Conservation (phyloP, 2,797 vertebrate species). For the Glyptemys insculpta region DNA sequence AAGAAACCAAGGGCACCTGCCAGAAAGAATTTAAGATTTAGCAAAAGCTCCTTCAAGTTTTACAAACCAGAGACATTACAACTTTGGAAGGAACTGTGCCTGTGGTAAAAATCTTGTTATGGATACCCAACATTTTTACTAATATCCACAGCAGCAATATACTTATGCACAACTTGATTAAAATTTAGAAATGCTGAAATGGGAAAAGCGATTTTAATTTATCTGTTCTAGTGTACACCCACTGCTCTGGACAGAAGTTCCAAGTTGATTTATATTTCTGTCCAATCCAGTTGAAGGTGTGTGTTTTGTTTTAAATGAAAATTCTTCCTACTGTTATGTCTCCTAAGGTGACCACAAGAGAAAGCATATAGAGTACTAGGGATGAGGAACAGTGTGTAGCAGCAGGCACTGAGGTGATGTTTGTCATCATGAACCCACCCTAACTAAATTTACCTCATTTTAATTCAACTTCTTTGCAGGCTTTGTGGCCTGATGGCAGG, state of each 20-base stretch:
- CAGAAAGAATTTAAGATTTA: conserved; percentile 70
- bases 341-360: not conserved
- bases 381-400: not conserved
- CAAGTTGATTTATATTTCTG: not conserved
- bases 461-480: not conserved
- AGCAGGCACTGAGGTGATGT: not conserved
- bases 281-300: not conserved
- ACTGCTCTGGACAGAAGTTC: not conserved
- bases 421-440: not conserved
- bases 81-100: not conserved
- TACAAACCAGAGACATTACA: not conserved
- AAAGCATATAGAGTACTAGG: not conserved
- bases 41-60: conserved; percentile 39
- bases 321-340: not conserved
- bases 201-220: not conserved
- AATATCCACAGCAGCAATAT: not conserved
- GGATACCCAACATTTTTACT: not conserved
- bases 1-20: conserved; percentile 92
- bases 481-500: not conserved
- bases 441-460: not conserved
- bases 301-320: not conserved
- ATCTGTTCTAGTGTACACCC: not conserved
- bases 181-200: not conserved
- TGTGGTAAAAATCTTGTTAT: not conserved
- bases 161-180: not conserved